These are phyloP conservation scores for Copidosoma floridanum DNA, from an alignment of 1,140 invertebrate species.

Conservation along the genomic window DNA sequence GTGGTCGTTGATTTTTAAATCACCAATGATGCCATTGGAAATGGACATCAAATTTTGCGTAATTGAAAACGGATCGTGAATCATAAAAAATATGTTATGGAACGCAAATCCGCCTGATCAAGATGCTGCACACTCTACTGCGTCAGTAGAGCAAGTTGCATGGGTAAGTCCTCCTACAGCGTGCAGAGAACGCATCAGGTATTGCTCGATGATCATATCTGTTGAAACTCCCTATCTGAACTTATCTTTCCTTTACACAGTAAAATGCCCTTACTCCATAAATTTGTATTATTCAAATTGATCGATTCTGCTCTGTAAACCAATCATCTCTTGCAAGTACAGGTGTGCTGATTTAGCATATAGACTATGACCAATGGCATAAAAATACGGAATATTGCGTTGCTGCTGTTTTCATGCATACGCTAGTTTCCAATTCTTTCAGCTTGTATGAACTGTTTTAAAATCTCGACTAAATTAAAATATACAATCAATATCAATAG, in stretches of 20 bases:
- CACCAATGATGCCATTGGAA: not conserved
- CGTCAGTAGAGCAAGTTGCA: not conserved
- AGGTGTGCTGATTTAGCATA: conserved; percentile 35
- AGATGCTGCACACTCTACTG: not conserved
- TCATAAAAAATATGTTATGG: not conserved
- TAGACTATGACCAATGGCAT: conserved; percentile 42
- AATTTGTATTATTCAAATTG: not conserved
- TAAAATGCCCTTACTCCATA: conserved; percentile 11
- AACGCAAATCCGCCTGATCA: not conserved
- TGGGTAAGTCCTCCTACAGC: too few species aligned
- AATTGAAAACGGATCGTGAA: not conserved
- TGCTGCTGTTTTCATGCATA: too few species aligned
- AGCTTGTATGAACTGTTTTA: conserved; percentile 38
- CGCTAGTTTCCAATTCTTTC: conserved; percentile 41
- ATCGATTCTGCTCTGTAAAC: not conserved
- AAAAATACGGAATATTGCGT: conserved; percentile 50
- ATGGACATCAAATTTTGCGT: not conserved
- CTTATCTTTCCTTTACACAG: conserved; percentile 41
- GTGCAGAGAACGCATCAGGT: conserved; percentile 39
- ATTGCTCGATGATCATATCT: conserved; percentile 46
- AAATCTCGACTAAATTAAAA: conserved; percentile 32
- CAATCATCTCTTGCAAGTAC: not conserved
- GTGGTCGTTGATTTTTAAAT: not conserved
- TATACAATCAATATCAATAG: conserved; percentile 41
- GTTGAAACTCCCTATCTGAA: conserved; percentile 47